Conservation (phyloP, 2,797 vertebrate species). For the Eremophila alpestris region DNA sequence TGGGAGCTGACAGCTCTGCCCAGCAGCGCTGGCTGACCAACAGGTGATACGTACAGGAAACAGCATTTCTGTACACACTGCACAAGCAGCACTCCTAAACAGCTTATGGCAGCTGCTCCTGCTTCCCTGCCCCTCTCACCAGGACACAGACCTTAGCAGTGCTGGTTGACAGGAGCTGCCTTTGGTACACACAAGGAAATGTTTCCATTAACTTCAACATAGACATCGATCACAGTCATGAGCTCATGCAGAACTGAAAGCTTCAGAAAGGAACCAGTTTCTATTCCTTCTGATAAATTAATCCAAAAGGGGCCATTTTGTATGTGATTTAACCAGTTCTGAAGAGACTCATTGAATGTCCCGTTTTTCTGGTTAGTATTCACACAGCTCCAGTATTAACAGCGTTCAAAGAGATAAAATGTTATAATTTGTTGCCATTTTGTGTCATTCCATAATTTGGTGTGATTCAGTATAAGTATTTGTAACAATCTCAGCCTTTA, state of each 20-base stretch:
- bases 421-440: background rate
- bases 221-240: background rate
- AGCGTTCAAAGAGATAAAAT: background rate
- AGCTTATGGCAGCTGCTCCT: background rate
- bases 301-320: background rate
- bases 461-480: background rate
- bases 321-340: background rate
- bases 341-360: background rate
- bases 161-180: background rate
- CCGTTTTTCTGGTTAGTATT: background rate
- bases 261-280: background rate
- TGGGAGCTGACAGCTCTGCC: background rate
- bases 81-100: background rate
- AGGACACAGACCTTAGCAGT: background rate
- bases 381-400: background rate
- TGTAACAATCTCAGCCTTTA: background rate
- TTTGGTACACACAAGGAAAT: rapidly evolving
- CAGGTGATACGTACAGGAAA: rapidly evolving
- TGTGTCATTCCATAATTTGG: background rate
- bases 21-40: rapidly evolving
- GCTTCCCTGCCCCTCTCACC: background rate
- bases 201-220: background rate
- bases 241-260: background rate
- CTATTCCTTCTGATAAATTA: background rate
- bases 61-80: background rate